Conservation (phyloP, 2,888 invertebrate species). For the Drosophila robusta region DNA sequence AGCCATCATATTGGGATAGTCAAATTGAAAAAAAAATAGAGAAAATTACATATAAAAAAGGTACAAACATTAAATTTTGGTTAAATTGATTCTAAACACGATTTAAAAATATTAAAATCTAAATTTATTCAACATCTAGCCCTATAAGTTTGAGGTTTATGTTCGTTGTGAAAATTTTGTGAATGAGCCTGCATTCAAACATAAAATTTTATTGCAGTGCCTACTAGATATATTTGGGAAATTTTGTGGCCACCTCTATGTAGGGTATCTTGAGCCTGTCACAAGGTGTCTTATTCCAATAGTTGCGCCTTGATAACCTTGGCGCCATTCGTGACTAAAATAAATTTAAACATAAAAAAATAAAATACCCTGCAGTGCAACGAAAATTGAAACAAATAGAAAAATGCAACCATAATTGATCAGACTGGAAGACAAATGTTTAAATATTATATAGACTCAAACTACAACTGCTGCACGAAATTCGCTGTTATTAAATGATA, state of each 20-base stretch:
- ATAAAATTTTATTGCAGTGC: not conserved
- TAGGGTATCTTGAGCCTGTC: not conserved
- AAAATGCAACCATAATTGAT: too few relatives aligned
- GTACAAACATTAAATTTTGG: conserved; percentile 28
- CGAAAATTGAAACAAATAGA: too few relatives aligned
- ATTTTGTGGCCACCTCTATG: not conserved
- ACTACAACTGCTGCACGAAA: too few relatives aligned
- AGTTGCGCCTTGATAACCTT: not conserved
- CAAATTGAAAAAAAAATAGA: not conserved
- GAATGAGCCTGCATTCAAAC: not conserved
- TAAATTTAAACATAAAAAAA: not conserved
- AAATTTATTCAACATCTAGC: not conserved
- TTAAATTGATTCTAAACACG: not conserved
- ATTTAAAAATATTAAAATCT: conserved; percentile 10
- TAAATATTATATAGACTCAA: too few relatives aligned
- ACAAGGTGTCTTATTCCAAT: not conserved
- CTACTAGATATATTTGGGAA: conserved; percentile 8
- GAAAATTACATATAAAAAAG: not conserved
- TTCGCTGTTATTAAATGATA: not conserved
- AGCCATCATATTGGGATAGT: not conserved
- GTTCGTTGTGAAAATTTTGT: not conserved
- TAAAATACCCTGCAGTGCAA: not conserved
- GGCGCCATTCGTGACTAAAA: not conserved
- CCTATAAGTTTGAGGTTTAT: not conserved
- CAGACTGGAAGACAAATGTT: too few relatives aligned